These are phyloP conservation scores for Acanthacorydalis orientalis DNA, from an alignment of 2,888 invertebrate genomes.

Conservation along the genomic window DNA sequence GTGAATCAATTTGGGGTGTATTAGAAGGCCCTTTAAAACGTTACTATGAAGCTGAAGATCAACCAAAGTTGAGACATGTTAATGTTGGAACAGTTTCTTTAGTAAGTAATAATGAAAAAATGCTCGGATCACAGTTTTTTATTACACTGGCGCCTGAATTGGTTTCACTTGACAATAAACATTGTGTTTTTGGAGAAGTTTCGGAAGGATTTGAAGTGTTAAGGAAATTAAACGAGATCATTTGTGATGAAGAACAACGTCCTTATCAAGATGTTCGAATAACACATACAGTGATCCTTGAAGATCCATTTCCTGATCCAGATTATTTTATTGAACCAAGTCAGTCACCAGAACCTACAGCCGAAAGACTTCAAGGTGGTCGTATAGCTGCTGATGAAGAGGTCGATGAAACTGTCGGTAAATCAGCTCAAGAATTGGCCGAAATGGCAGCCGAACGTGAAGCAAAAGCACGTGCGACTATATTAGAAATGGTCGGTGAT, in stretches of 20 bases:
- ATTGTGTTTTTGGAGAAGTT: slow-evolving; percentile 93
- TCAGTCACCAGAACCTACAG: slow-evolving; percentile 77
- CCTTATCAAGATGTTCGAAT: slow-evolving; percentile 94
- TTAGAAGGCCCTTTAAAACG: slow-evolving; percentile 74
- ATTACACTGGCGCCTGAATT: slow-evolving; percentile 78
- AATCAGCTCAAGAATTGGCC: slow-evolving; percentile 65
- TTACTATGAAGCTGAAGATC: slow-evolving; percentile 80
- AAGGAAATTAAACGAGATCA: slow-evolving; percentile 79
- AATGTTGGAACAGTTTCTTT: slow-evolving; percentile 79
- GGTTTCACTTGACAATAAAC: slow-evolving; percentile 75
- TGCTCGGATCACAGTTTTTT: slow-evolving; percentile 91
- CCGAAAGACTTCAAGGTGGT: slow-evolving; percentile 64
- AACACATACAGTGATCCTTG: slow-evolving; percentile 87
- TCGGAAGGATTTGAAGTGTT: slow-evolving; percentile 81
- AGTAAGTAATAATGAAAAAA: slow-evolving; percentile 82
- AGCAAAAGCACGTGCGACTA: slow-evolving; percentile 90
- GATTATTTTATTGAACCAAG: slow-evolving; percentile 57
- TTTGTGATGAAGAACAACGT: slow-evolving; percentile 75
- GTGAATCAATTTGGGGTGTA: slow-evolving; percentile 74
- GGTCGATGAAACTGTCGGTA: slow-evolving; percentile 77
- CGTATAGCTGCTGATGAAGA: slow-evolving; percentile 88
- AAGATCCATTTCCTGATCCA: slow-evolving; percentile 92
- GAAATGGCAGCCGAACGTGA: slow-evolving; percentile 82
- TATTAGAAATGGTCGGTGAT: slow-evolving; percentile 96
- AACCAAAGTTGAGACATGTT: slow-evolving; percentile 82